Evolutionary conservation across 2,888 invertebrate genomes (phyloP).

Genomic region (Clepsis dumicolana): DNA sequence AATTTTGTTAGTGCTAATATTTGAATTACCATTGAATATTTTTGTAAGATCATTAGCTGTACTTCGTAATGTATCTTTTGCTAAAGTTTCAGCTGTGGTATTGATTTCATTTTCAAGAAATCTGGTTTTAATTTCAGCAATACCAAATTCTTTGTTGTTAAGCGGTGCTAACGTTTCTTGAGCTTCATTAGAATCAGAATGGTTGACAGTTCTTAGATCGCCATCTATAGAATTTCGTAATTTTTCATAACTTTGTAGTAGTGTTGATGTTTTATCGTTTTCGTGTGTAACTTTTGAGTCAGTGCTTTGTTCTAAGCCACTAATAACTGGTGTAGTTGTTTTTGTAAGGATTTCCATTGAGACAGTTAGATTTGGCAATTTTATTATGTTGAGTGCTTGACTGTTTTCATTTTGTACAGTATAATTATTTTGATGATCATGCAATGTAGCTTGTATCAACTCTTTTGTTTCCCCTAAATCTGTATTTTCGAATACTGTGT

Average conservation of each 20-base stretch:
- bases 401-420: neutral
- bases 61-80: neutral
- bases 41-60: neutral
- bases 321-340: neutral
- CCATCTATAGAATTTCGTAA: neutral
- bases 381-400: neutral
- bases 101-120: neutral
- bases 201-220: neutral
- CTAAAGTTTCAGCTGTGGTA: neutral
- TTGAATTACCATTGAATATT: neutral
- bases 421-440: neutral
- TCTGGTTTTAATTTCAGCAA: neutral
- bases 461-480: neutral
- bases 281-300: neutral
- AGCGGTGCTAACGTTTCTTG: neutral
- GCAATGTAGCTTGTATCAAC: no score
- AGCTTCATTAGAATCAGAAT: neutral
- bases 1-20: neutral
- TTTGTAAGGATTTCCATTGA: neutral
- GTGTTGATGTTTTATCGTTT: neutral
- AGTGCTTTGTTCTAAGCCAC: neutral
- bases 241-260: neutral
- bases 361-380: neutral
- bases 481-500: constrained; percentile 8
- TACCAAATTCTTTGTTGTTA: neutral